Conservation (phyloP, 2,888 invertebrate genomes). For the Myopa tessellatipennis region DNA sequence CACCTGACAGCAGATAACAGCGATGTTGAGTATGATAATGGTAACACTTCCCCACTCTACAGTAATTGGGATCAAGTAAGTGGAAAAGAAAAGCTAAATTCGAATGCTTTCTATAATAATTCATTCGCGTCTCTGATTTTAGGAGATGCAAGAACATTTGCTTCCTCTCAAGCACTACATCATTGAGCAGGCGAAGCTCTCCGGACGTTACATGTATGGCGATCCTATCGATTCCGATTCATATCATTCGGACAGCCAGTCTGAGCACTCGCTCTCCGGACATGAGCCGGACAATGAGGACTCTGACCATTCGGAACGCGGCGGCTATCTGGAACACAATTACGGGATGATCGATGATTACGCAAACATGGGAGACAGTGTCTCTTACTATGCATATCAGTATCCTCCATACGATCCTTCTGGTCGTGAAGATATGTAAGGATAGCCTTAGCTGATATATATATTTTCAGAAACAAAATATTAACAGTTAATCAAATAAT, state of each 20-base stretch:
- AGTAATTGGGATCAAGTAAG: conserved; percentile 76
- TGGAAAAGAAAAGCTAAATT: neutral
- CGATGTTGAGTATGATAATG: conserved; percentile 72
- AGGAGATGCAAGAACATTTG: conserved; percentile 78
- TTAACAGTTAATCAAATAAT: neutral
- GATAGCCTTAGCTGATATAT: neutral
- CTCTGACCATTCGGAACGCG: conserved; percentile 76
- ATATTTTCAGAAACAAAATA: neutral
- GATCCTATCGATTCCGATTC: conserved; percentile 80
- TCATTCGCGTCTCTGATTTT: neutral
- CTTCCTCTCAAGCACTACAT: conserved; percentile 89
- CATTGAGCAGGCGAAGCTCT: conserved; percentile 81
- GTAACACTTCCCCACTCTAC: conserved; percentile 75
- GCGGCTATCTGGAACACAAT: conserved; percentile 74
- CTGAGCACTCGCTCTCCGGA: conserved; percentile 74
- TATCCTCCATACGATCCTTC: conserved; percentile 72
- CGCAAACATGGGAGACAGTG: conserved; percentile 70
- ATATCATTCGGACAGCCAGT: conserved; percentile 81
- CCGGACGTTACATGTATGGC: conserved; percentile 78
- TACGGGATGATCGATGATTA: conserved; percentile 67
- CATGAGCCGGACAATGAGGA: conserved; percentile 83
- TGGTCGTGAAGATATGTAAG: conserved; percentile 69
- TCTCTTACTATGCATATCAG: conserved; percentile 74
- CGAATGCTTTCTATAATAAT: neutral
- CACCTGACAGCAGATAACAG: conserved; percentile 60